Base-by-base conservation (phyloP, 2,113 vertebrate genomes). In the Centropristis striata region DNA sequence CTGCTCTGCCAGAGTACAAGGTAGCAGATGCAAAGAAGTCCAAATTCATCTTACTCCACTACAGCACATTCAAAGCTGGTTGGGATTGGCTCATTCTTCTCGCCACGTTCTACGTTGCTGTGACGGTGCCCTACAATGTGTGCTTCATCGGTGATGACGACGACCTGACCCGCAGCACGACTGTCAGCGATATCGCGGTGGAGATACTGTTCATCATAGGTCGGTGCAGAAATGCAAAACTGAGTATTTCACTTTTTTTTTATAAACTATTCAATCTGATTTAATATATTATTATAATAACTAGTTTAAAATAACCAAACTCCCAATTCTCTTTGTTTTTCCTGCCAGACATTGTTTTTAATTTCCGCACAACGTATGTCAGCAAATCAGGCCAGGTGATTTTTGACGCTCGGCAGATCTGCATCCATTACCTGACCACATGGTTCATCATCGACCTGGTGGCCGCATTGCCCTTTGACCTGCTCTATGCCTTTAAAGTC, bases 371-470 rank as follows among this genome's bases (percentile, higher is more conserved):
- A 86, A 97, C 96, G 1, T 99, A 98, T 39, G 98, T 99, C 93
- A 99, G 98, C 95, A 98, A 98, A 86, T 99, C 98, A 67, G 98
- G 98, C 69, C 98, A 99, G 94, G 98, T 99, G 85, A 98, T 99
- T 92, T 99, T 99, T 84, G 96, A 99, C 80, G 98, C 97, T n/a
- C 96, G 96, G 89, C 97, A 97, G 84, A 99, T 99, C 94, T 99
- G 98, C 90, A 96, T 99, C 90, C 98, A 99, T 93, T 99, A 99
- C 55, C 94, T 99, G 89, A 99, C 98, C 65, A 99, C 98, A 0
- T 99, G 98, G 98, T 99, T 99, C 90, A 96, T 99, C 94, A 98
- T 99, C 68, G 98, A 99, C 89, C 95, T 99, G 90, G 97, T 99
- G 63, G 98, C 98, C 23, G 98, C 98, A 1, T 94, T 99, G 88